Evolutionary conservation across 30 jellyfish, hydroid and myxozoan species (phyloP), one percentile per base, ranked within the genome.

Genomic region (Morbakka virulenta): DNA sequence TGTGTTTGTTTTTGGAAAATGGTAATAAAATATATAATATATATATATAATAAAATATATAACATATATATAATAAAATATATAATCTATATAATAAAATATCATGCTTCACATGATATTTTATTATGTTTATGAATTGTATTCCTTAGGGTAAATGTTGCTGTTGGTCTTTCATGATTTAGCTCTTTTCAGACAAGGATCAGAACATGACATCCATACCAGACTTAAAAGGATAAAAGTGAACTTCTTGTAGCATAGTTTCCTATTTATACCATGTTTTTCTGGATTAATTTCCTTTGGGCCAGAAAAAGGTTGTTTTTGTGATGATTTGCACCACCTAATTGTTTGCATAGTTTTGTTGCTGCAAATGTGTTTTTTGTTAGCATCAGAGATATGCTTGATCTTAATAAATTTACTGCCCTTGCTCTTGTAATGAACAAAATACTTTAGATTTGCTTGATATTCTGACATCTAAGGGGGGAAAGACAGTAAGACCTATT

Each of bases 241-340:
- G 34, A 76, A 76, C 57, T 76, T 76, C 75, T 76, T 62, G 62
- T 76, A 76, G 73, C 87, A 62, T 11, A n/a, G n/a, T n/a, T n/a
- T n/a, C n/a, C n/a, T n/a, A n/a, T n/a, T n/a, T n/a, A n/a, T n/a
- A n/a, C n/a, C n/a, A n/a, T n/a, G n/a, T n/a, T n/a, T n/a, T n/a
- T n/a, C n/a, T n/a, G n/a, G n/a, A n/a, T n/a, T n/a, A n/a, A n/a
- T n/a, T n/a, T n/a, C n/a, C n/a, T n/a, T n/a, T n/a, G n/a, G 87
- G 20, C 62, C 62, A 14, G 86, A 13, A 76, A 20, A 12, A 76
- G 86, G 63, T 41, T 76, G 87, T 63, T 76, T 17, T 64, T 31
- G 62, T 61, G 87, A 41, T 76, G 34, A 32, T 76, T 63, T 24
- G 4, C 28, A 24, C 87, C 86, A 4, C 85, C 85, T 30, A 64